A percentile compares a stretch with the other conserved stretches of the same genome.
phyloP scores from a whole-genome alignment of 2,113 vertebrate genomes.

The Vombatus ursinus region DNA sequence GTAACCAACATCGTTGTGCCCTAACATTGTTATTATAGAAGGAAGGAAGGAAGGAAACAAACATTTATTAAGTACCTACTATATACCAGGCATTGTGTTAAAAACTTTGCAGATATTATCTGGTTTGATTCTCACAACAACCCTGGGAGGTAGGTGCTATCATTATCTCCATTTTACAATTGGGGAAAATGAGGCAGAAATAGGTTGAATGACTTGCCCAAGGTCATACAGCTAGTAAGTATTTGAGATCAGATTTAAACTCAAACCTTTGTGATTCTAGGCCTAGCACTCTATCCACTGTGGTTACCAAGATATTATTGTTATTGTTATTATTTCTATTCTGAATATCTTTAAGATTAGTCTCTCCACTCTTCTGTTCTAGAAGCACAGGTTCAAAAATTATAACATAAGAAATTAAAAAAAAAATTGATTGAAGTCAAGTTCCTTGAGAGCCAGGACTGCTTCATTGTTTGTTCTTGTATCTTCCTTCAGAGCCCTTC shows the following conservation, averaged over 20 bases:
- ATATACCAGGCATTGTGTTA: background rate
- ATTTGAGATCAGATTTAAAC: background rate
- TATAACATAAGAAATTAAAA: background rate
- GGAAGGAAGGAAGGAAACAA: background rate
- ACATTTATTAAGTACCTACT: background rate
- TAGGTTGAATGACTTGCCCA: background rate
- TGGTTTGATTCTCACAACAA: background rate
- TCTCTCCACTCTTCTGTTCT: background rate
- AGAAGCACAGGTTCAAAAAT: background rate
- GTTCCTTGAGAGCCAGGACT: background rate
- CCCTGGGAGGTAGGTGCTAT: background rate
- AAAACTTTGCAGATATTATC: background rate
- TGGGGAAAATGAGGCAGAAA: background rate
- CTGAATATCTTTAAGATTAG: background rate
- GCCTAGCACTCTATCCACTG: background rate
- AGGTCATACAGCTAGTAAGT: background rate
- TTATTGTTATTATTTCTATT: background rate
- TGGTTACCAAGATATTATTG: background rate
- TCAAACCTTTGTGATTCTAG: background rate
- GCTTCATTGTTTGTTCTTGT: background rate
- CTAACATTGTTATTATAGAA: background rate
- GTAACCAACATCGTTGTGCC: background rate
- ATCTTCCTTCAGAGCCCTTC: background rate
- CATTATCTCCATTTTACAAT: background rate
- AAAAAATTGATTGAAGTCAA: background rate